A percentile compares a stretch with the other conserved stretches of the same genome.
Conservation (phyloP, 1,140 invertebrate genomes). For the Megalonaias nervosa region DNA sequence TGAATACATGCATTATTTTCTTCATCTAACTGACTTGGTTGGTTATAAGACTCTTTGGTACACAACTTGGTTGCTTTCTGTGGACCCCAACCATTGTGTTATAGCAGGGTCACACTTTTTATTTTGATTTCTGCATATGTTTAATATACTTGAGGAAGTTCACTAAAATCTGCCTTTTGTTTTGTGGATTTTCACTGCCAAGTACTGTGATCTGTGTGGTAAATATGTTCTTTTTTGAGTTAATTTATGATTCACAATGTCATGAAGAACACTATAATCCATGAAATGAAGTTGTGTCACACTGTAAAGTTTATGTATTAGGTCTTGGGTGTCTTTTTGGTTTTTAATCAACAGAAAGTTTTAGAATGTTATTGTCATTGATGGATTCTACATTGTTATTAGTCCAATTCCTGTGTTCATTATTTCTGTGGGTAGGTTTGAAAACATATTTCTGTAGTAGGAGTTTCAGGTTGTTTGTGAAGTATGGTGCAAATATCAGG, state of each 20-base stretch:
- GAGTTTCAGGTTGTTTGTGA: slow-evolving; percentile 6
- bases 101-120: too few species aligned
- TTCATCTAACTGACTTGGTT: too few species aligned
- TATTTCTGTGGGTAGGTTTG: not conserved
- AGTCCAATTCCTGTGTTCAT: slow-evolving; percentile 14
- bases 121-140: not conserved
- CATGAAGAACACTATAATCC: not conserved
- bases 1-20: too few species aligned
- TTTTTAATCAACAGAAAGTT: slow-evolving; percentile 9
- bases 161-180: not conserved
- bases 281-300: not conserved
- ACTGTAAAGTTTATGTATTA: slow-evolving; percentile 5
- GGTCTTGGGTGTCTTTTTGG: not conserved
- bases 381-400: slow-evolving; percentile 19
- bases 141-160: slow-evolving; percentile 5
- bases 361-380: slow-evolving; percentile 6
- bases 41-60: too few species aligned
- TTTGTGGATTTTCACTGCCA: slow-evolving; percentile 8
- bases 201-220: not conserved
- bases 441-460: not conserved
- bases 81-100: too few species aligned
- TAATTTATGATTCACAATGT: not conserved
- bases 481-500: not conserved
- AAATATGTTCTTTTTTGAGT: not conserved
- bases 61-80: too few species aligned